Conservation (phyloP, 2,797 vertebrate genomes). For the Heteromormyrus szaboi region DNA sequence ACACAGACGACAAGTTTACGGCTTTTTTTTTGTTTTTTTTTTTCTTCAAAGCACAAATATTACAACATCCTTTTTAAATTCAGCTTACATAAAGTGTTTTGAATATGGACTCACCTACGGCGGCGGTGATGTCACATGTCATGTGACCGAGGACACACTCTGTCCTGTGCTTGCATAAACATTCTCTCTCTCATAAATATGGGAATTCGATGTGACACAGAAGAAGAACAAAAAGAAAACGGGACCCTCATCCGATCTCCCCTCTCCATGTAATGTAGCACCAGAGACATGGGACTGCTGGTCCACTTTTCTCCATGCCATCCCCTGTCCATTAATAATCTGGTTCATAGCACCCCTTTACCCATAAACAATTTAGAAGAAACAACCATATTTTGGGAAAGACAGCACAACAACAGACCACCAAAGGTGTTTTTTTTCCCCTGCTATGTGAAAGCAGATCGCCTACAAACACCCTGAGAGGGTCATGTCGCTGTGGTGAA, state of each 20-base stretch:
- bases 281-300: background rate
- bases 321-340: background rate
- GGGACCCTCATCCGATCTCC: background rate
- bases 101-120: conserved; percentile 12
- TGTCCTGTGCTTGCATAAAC: conserved; percentile 6
- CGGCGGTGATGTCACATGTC: background rate
- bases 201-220: background rate
- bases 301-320: background rate
- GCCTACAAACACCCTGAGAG: background rate
- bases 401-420: background rate
- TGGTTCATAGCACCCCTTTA: background rate
- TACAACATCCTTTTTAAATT: conserved; percentile 21
- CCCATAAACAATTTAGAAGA: background rate
- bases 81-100: conserved; percentile 4
- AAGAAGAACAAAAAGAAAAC: background rate
- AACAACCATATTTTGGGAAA: background rate
- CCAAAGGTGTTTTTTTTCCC: background rate
- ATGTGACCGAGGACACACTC: background rate
- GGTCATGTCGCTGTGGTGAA: background rate
- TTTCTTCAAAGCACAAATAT: conserved; percentile 10
- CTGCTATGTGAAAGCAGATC: background rate
- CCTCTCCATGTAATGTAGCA: background rate
- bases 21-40: background rate
- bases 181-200: conserved; percentile 10
- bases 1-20: conserved; percentile 21